Base-by-base conservation (phyloP, 2,888 invertebrate species). In the Nyleta sp. region DNA sequence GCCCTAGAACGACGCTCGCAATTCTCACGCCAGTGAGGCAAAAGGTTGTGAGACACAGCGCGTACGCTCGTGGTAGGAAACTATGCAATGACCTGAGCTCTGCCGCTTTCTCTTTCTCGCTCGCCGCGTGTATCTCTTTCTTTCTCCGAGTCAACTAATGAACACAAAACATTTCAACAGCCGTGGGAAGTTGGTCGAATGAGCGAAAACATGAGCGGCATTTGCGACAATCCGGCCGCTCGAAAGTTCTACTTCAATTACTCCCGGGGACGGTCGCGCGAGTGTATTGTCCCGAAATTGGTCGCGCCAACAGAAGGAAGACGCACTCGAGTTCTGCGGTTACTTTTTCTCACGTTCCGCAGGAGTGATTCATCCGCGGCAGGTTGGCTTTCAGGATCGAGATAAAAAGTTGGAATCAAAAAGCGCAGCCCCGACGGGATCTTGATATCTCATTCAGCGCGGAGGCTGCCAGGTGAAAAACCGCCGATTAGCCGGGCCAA, bases 141-240 rank as follows among this genome's bases (percentile, higher is more conserved):
- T 62, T 62, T 83, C 83, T 81, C 80, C 83, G 82, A 82, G 82
- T 82, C 85, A 84, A 86, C 87, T 89, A 89, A 89, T 89, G 89
- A 89, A 89, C 88, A 89, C 89, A 88, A 89, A 89, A 89, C 89
- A 88, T 89, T 88, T 89, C 88, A 89, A 87, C 89, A 88, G 87
- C 87, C 89, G 89, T 89, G 89, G 88, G 88, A 89, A 89, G 88
- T 84, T 83, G 85, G 80, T 50, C 71, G 65, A 78, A 74, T 74
- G 68, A 59, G 46, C 70, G 64, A 73, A 73, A 70, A n/a, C n/a
- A n/a, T n/a, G n/a, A n/a, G n/a, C n/a, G n/a, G n/a, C n/a, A n/a
- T n/a, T n/a, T n/a, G n/a, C n/a, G n/a, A n/a, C n/a, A n/a, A n/a
- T n/a, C n/a, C n/a, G n/a, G n/a, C n/a, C n/a, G n/a, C n/a, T n/a